Base-by-base conservation (phyloP, 2,888 invertebrate species). In the Amphimallon solstitiale region DNA sequence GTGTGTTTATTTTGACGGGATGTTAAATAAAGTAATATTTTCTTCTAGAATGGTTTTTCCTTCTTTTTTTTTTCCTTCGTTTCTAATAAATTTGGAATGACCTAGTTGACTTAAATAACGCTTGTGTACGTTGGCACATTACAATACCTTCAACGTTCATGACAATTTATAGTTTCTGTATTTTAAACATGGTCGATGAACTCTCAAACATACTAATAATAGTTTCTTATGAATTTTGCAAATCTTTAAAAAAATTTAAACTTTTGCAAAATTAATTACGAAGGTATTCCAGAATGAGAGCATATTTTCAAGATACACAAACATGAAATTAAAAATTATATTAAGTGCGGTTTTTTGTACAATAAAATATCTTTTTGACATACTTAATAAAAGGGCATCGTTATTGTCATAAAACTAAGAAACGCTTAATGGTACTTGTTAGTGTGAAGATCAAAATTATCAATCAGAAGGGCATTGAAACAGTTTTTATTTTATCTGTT, bases 101-200 rank as follows among this genome's bases (percentile, higher is more conserved):
- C 52, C 52, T 35, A 37, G n/a, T 52, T 52, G 15, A 35, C 15
- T 17, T 52, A 52, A 15, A 52, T 37, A 37, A 17, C 37, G 17
- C 6, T 35, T 15, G 35, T 37, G 35, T 15, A 52, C 3, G 52
- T 52, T 52, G 52, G 37, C 52, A 35, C 37, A n/a, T 52, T 37
- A n/a, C 12, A 37, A 37, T 52, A 19, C 52, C 37, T 35, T 10
- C 52, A 37, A 37, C 35, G 35, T 17, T 37, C 10, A 9, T 35
- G 19, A 15, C 9, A 52, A 35, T 52, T 52, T 52, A 52, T 37
- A 35, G 37, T 29, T 21, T 52, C 37, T n/a, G n/a, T 35, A 37
- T 19, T 12, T 52, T 52, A 15, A 7, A 17, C 2, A 17, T 15
- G 35, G 52, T 52, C 52, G 37, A 52, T 52, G 52, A 52, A 52